Evolutionary conservation across 1,140 invertebrate genomes (phyloP).

Genomic region (Spodoptera litura): DNA sequence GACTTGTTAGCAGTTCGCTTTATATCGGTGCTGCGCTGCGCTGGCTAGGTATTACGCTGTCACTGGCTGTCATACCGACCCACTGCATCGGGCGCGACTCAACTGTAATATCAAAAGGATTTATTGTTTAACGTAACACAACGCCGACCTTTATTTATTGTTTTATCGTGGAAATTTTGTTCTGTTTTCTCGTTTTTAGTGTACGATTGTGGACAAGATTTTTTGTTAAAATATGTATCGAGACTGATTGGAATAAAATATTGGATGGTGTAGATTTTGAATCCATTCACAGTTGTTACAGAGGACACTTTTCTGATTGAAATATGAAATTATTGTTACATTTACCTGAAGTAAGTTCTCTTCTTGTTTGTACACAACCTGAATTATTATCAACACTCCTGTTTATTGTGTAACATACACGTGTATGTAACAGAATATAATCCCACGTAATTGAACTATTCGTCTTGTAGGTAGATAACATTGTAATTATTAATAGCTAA

Average conservation of each 20-base stretch:
- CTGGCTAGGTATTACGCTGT: constrained; percentile 31
- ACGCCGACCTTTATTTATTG: constrained; percentile 21
- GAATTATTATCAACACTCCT: no score
- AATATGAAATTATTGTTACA: no score
- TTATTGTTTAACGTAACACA: constrained; percentile 48
- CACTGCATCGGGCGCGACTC: constrained; percentile 34
- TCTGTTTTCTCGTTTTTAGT: neutral
- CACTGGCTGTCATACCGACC: constrained; percentile 38
- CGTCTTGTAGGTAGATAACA: constrained; percentile 18
- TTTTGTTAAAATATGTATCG: no score
- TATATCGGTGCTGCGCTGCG: neutral
- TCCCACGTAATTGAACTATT: constrained; percentile 3
- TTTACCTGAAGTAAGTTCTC: no score
- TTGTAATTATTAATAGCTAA: constrained; percentile 43
- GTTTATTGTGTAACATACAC: neutral
- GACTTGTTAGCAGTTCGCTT: constrained; percentile 43
- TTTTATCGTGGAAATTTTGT: constrained; percentile 39
- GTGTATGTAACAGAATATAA: neutral
- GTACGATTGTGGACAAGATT: neutral
- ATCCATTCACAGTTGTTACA: no score
- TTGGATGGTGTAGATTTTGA: no score
- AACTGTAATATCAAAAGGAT: constrained; percentile 51
- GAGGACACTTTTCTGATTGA: no score
- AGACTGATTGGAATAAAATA: no score
- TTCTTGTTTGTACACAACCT: no score